Evolutionary conservation across 2,888 invertebrate genomes (phyloP).

Genomic region (Phymatocera aterrima): DNA sequence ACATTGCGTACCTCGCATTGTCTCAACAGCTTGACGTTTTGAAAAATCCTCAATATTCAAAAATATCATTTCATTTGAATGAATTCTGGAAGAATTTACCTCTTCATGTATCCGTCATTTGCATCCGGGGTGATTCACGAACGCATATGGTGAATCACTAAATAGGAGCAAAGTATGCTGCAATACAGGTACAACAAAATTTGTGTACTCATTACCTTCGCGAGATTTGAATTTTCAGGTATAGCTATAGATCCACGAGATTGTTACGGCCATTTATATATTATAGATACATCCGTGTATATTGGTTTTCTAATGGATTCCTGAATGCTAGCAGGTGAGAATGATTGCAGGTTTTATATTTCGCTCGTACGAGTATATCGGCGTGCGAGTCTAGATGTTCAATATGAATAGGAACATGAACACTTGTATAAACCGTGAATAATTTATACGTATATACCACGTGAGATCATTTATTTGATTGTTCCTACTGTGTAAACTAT

Average conservation of each 20-base stretch:
- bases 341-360: not conserved
- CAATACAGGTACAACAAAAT: too few relatives aligned
- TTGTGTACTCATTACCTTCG: too few relatives aligned
- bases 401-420: not conserved
- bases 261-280: not conserved
- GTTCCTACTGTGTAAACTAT: not conserved
- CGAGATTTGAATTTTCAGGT: too few relatives aligned
- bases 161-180: too few relatives aligned
- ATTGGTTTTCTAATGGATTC: not conserved
- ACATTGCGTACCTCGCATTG: not conserved
- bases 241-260: not conserved
- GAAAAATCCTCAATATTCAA: not conserved
- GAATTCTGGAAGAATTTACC: not conserved
- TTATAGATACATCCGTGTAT: not conserved
- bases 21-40: not conserved
- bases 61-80: not conserved
- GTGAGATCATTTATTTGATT: constrained; percentile 1
- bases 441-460: not conserved
- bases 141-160: not conserved
- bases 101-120: not conserved
- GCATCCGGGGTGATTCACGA: constrained; percentile 8
- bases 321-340: not conserved
- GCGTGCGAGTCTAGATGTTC: not conserved
- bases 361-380: too few relatives aligned
- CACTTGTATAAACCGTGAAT: not conserved